A percentile compares a stretch with the other conserved stretches of the same genome.
Evolutionary conservation across 1,140 invertebrate species (phyloP).

Genomic region (Zaprionus vittiger): DNA sequence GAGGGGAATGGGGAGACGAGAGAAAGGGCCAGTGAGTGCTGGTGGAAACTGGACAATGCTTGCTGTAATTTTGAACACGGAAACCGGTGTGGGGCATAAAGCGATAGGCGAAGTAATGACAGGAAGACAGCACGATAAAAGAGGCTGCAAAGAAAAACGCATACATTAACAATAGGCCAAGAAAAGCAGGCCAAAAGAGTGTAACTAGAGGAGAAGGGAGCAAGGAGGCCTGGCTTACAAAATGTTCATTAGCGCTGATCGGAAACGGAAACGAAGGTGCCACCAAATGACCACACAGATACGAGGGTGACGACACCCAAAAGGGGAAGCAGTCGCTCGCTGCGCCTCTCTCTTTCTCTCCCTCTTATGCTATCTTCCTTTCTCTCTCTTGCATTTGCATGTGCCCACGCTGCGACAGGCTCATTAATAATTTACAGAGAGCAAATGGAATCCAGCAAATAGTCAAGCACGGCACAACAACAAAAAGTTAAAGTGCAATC

Average conservation of each 20-base stretch:
- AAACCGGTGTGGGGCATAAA: constrained; percentile 13
- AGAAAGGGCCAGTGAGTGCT: not conserved
- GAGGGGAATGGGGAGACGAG: not conserved
- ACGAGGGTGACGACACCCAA: not conserved
- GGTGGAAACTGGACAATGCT: constrained; percentile 23
- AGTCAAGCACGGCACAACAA: not conserved
- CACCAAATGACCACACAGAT: constrained; percentile 48
- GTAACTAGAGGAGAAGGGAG: not conserved
- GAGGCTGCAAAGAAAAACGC: constrained; percentile 50
- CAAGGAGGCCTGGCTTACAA: constrained; percentile 30
- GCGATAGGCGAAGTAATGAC: constrained; percentile 74
- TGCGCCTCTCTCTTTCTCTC: not conserved
- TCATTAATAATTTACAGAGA: constrained; percentile 65
- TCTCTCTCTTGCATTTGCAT: constrained; percentile 45
- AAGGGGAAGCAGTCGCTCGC: not conserved
- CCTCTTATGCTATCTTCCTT: not conserved
- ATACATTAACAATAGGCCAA: constrained; percentile 76
- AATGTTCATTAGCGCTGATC: constrained; percentile 78
- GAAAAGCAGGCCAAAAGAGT: constrained; percentile 29
- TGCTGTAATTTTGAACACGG: constrained; percentile 37
- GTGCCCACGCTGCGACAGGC: constrained; percentile 23
- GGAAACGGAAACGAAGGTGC: constrained; percentile 55
- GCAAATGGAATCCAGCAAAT: constrained; percentile 51
- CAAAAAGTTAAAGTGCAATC: constrained; percentile 65
- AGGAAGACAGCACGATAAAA: constrained; percentile 68